Conservation (phyloP, 2,888 invertebrate species). For the Sericinus montela region DNA sequence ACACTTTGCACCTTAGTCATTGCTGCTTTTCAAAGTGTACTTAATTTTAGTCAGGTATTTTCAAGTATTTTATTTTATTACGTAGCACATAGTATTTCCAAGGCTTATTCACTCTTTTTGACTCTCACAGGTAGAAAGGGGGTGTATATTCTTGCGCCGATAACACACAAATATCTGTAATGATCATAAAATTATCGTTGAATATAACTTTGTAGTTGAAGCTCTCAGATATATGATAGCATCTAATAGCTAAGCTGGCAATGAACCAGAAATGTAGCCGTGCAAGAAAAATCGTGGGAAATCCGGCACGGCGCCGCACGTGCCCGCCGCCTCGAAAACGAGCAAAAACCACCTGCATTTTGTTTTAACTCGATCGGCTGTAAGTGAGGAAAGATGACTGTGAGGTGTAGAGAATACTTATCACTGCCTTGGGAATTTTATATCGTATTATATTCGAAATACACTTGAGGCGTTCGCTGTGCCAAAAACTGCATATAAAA, state of each 20-base stretch:
- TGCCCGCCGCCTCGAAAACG: constrained; percentile 17
- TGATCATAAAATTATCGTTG: not conserved
- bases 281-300: constrained; percentile 33
- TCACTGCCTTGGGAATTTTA: constrained; percentile 12
- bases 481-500: not conserved
- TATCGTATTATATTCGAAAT: constrained; percentile 1
- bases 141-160: not conserved
- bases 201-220: not conserved
- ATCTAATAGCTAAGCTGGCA: constrained; percentile 32
- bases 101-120: too few relatives aligned
- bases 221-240: constrained; percentile 15
- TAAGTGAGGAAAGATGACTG: constrained; percentile 18
- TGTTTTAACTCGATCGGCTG: constrained; percentile 27
- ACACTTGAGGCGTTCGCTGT: not conserved
- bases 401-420: constrained; percentile 26
- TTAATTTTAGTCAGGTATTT: too few relatives aligned
- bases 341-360: constrained; percentile 29
- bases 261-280: constrained; percentile 29
- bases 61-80: too few relatives aligned
- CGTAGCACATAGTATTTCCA: too few relatives aligned
- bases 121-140: too few relatives aligned
- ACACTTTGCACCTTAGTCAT: too few relatives aligned
- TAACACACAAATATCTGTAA: not conserved
- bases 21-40: too few relatives aligned
- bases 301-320: constrained; percentile 28